These are phyloP conservation scores for Argyresthia albistria DNA, from an alignment of 2,888 invertebrate species.

Conservation along the genomic window DNA sequence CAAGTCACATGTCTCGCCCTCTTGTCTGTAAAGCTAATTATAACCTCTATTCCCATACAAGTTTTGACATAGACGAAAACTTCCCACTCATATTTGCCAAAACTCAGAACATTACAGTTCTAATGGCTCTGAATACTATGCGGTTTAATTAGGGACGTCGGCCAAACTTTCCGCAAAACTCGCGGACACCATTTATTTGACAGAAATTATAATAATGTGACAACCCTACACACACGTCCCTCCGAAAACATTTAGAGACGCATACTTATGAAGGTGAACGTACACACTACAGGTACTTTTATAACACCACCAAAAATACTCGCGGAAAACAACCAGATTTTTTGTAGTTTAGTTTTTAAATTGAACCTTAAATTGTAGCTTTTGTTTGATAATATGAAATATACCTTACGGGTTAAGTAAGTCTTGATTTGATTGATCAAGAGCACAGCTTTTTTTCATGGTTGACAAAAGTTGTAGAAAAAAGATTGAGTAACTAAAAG, in stretches of 20 bases:
- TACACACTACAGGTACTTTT: not conserved
- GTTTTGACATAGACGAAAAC: not conserved
- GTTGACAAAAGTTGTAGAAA: too few relatives aligned
- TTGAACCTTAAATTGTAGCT: not conserved
- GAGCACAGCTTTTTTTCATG: too few relatives aligned
- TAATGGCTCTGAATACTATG: slow-evolving; percentile 4
- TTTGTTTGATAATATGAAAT: not conserved
- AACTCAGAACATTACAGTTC: not conserved
- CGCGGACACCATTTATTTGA: slow-evolving; percentile 19
- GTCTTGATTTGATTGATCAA: too few relatives aligned
- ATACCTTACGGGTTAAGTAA: too few relatives aligned
- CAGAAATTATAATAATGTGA: slow-evolving; percentile 37
- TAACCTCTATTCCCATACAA: not conserved
- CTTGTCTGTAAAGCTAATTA: too few relatives aligned
- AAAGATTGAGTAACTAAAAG: too few relatives aligned
- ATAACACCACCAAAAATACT: not conserved
- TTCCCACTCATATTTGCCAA: not conserved
- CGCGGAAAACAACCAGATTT: slow-evolving; percentile 15
- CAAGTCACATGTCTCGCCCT: too few relatives aligned
- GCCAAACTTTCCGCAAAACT: slow-evolving; percentile 29
- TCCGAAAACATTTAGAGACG: not conserved
- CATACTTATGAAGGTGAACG: not conserved
- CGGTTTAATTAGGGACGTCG: slow-evolving; percentile 19
- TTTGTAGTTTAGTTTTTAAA: not conserved
- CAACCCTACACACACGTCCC: not conserved